A percentile compares a stretch with the other conserved stretches of the same genome.
These are phyloP conservation scores for Ganaspis brasiliensis DNA, from an alignment of 2,888 invertebrate species.

Conservation along the genomic window DNA sequence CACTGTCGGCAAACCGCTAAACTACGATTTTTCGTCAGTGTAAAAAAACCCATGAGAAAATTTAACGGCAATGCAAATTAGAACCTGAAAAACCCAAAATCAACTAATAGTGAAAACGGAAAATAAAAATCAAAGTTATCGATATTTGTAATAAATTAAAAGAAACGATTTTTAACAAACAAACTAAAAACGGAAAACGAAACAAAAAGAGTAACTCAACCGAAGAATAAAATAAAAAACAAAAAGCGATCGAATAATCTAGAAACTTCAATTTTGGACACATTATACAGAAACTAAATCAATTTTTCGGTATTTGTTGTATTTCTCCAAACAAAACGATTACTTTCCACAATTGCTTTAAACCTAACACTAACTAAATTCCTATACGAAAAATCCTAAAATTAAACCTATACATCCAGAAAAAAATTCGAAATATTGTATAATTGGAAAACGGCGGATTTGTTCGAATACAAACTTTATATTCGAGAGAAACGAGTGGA, in stretches of 20 bases:
- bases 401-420: neutral
- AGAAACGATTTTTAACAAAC: no score
- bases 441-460: constrained; percentile 67
- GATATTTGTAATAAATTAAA: no score
- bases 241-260: constrained; percentile 27
- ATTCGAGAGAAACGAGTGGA: constrained; percentile 47
- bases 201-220: constrained; percentile 26
- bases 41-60: no score
- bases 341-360: constrained; percentile 59
- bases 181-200: no score
- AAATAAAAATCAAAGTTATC: no score
- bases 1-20: no score
- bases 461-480: constrained; percentile 59
- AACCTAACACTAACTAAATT: constrained; percentile 42
- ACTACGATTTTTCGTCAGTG: no score
- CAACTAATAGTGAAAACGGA: no score
- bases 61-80: no score
- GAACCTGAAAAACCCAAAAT: no score
- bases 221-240: constrained; percentile 42
- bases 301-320: no score
- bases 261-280: constrained; percentile 44
- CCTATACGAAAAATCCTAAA: neutral
- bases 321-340: no score
- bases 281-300: constrained; percentile 24
- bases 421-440: constrained; percentile 31